These are phyloP conservation scores for Pollenia labialis DNA, from an alignment of 2,888 invertebrate genomes.

Conservation along the genomic window DNA sequence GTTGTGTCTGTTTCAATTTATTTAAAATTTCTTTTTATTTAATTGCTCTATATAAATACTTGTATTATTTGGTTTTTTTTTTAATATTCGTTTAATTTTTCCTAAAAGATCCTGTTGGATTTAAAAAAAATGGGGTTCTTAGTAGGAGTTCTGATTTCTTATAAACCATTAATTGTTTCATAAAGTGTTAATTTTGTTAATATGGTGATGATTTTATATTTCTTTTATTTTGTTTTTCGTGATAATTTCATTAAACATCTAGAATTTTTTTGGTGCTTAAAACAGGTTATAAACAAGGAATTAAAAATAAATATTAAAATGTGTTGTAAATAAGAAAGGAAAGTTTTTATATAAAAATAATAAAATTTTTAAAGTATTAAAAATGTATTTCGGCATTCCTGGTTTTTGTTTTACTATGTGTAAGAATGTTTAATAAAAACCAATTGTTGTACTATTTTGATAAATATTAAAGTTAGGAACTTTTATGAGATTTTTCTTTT, in stretches of 20 bases:
- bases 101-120: constrained; percentile 2
- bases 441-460: constrained; percentile 26
- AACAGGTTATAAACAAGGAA: neutral
- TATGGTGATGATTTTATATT: constrained; percentile 14
- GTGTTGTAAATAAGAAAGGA: neutral
- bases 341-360: constrained; percentile 13
- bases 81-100: constrained; percentile 16
- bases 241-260: neutral
- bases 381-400: constrained; percentile 43
- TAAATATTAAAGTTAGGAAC: constrained; percentile 77
- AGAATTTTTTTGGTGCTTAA: constrained; percentile 22
- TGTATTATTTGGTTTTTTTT: constrained; percentile 11
- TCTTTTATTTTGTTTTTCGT: neutral
- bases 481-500: constrained; percentile 68
- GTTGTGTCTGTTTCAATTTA: constrained; percentile 46
- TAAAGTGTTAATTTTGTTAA: constrained; percentile 13
- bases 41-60: constrained; percentile 66
- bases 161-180: constrained; percentile 1
- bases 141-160: neutral
- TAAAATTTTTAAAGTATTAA: neutral
- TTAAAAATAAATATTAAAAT: neutral
- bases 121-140: constrained; percentile 2
- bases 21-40: constrained; percentile 30
- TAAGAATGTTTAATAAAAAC: constrained; percentile 28
- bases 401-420: neutral